Evolutionary conservation across 2,888 invertebrate genomes (phyloP).

Genomic region (Erebia ligea): DNA sequence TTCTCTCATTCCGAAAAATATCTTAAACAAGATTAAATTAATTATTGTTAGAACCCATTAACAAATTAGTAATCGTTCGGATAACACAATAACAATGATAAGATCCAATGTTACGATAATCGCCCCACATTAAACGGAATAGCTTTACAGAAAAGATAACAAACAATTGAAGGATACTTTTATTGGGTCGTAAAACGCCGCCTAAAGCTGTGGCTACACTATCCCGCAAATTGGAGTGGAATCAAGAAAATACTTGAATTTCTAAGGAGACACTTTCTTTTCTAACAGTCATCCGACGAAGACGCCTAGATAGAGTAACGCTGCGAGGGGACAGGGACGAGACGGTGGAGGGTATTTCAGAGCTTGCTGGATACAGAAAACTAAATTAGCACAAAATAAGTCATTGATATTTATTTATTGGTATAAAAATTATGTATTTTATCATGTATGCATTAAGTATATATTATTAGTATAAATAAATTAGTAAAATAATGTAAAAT

Average conservation of each 20-base stretch:
- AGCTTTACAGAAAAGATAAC: constrained; percentile 38
- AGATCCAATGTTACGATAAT: constrained; percentile 38
- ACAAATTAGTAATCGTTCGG: constrained; percentile 34
- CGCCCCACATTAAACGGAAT: constrained; percentile 37
- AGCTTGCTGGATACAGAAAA: no score
- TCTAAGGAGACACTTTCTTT: no score
- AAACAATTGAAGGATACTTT: constrained; percentile 40
- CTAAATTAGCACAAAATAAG: no score
- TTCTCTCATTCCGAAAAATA: background rate
- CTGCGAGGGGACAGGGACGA: no score
- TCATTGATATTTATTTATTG: no score
- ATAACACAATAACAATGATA: constrained; percentile 38
- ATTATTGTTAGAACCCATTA: constrained; percentile 29
- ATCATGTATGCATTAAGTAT: no score
- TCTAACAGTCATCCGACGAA: no score
- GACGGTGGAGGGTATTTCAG: no score
- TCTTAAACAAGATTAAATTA: constrained; percentile 2
- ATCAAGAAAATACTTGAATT: background rate
- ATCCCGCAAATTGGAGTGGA: background rate
- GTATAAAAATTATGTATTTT: no score
- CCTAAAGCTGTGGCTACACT: background rate
- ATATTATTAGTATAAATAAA: no score
- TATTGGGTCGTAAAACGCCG: constrained; percentile 38
- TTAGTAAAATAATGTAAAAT: no score
- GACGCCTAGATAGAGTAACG: no score